These are phyloP conservation scores for Chymomyza fuscimana DNA, from an alignment of 2,888 invertebrate genomes.

Conservation along the genomic window DNA sequence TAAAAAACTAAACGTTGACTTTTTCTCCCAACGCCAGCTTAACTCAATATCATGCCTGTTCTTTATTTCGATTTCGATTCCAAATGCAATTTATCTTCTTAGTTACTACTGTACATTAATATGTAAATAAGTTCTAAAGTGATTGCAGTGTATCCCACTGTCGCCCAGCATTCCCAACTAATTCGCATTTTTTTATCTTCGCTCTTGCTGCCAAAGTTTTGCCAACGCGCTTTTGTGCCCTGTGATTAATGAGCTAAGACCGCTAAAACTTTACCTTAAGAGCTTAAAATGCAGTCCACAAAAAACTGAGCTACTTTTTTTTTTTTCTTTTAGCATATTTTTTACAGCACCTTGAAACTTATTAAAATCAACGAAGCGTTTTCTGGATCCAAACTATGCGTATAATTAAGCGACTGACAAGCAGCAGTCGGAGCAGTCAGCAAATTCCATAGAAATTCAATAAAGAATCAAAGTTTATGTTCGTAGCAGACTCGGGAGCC, in stretches of 20 bases:
- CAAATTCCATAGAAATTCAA: slow-evolving; percentile 57
- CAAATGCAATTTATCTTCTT: too few relatives aligned
- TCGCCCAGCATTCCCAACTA: too few relatives aligned
- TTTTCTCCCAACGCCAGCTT: too few relatives aligned
- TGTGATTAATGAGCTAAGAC: slow-evolving; percentile 76
- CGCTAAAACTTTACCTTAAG: slow-evolving; percentile 64
- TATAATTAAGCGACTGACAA: slow-evolving; percentile 58
- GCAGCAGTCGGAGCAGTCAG: slow-evolving; percentile 9
- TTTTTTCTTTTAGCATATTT: background rate
- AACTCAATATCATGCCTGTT: too few relatives aligned
- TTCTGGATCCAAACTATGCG: slow-evolving; percentile 26
- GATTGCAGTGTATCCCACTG: too few relatives aligned
- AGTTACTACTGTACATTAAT: too few relatives aligned
- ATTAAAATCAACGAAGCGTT: slow-evolving; percentile 63
- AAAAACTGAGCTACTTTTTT: slow-evolving; percentile 30
- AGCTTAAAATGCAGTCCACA: slow-evolving; percentile 51
- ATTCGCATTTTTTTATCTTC: background rate
- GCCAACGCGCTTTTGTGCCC: slow-evolving; percentile 53
- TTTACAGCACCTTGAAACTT: slow-evolving; percentile 50
- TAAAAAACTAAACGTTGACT: too few relatives aligned
- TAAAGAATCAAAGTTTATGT: slow-evolving; percentile 66
- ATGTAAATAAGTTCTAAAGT: too few relatives aligned
- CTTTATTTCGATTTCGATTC: too few relatives aligned
- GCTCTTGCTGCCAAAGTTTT: slow-evolving; percentile 4
- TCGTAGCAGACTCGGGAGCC: slow-evolving; percentile 13